These are phyloP conservation scores for Eristalis pertinax DNA, from an alignment of 2,888 invertebrate species.

Conservation along the genomic window DNA sequence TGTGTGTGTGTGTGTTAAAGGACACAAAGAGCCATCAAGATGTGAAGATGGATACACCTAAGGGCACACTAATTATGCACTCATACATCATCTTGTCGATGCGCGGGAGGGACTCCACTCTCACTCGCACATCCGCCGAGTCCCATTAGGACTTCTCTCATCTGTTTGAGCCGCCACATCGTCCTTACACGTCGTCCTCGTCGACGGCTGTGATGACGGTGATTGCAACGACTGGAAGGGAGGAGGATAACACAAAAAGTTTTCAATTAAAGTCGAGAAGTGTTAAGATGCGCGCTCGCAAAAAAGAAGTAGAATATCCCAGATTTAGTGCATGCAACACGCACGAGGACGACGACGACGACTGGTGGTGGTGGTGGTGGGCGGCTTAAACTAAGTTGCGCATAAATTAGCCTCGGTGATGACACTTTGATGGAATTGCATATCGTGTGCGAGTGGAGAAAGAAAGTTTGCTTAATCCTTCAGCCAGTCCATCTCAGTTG, in stretches of 20 bases:
- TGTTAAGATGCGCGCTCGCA: slow-evolving; percentile 25
- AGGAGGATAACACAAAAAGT: slow-evolving; percentile 12
- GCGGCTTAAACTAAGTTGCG: slow-evolving; percentile 33
- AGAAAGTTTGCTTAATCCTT: background rate
- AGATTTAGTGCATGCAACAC: slow-evolving; percentile 38
- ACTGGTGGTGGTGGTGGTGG: background rate
- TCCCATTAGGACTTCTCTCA: slow-evolving; percentile 35
- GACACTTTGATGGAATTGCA: slow-evolving; percentile 36
- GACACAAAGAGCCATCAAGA: slow-evolving; percentile 63
- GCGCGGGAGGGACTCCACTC: background rate
- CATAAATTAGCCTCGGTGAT: slow-evolving; percentile 56
- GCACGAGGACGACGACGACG: slow-evolving; percentile 1
- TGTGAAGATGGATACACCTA: slow-evolving; percentile 53
- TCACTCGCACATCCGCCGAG: background rate
- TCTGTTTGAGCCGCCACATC: slow-evolving; percentile 42
- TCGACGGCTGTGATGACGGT: background rate
- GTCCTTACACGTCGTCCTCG: background rate
- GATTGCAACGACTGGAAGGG: background rate
- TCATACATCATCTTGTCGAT: slow-evolving; percentile 2
- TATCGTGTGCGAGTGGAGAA: background rate
- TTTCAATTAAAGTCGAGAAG: slow-evolving; percentile 47
- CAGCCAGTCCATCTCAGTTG: background rate
- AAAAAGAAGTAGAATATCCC: background rate
- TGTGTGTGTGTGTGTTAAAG: slow-evolving; percentile 34
- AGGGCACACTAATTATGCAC: slow-evolving; percentile 66